Base-by-base conservation (phyloP, 2,797 vertebrate genomes). In the Poeciliopsis presidionis region DNA sequence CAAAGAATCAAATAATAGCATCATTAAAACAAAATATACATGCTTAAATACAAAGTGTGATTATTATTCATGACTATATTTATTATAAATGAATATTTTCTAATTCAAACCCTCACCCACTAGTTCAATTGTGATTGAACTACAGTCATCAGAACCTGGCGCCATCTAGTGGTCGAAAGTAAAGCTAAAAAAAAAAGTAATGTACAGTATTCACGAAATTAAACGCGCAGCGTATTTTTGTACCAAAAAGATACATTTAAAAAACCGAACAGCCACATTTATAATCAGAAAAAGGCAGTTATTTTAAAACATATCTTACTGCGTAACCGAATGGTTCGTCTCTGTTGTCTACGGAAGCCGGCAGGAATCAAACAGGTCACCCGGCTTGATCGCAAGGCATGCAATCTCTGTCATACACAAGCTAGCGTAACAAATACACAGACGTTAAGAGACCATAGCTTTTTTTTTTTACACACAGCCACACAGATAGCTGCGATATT, bases 371-470 rank as follows among this genome's bases (percentile, higher is more conserved):
- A 12, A 84, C 81, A 8, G 72, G 81, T 92, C 88, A 93, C 87
- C 93, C 93, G 93, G 93, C 93, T 93, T 91, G 91, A 92, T 86
- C 86, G 92, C 89, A 88, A 91, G 88, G 90, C 93, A 93, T 93
- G 93, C 93, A 90, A 93, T 93, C 90, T 92, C 81, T 93, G 88
- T 93, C 90, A 93, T 80, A 88, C 75, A 91, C 80, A 86, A 91
- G 87, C 81, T 91, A 93, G 89, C 91, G 78, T 82, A 90, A 84
- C 81, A 75, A 78, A 77, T 69, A 63, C 75, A 88, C 28, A 81
- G 75, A 81, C 72, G n/a, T 78, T 72, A 61, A 43, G 72, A 82
- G 75, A 88, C 69, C 78, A 82, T 39, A 47, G 28, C 28, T 82
- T 79, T 79, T 85, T 80, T 82, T 79, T 79, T 85, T 80, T 63